Percentiles rank a stretch among this genome's conserved stretches.
Evolutionary conservation across 1,140 invertebrate species (phyloP).

Genomic region (Helicoverpa zea): DNA sequence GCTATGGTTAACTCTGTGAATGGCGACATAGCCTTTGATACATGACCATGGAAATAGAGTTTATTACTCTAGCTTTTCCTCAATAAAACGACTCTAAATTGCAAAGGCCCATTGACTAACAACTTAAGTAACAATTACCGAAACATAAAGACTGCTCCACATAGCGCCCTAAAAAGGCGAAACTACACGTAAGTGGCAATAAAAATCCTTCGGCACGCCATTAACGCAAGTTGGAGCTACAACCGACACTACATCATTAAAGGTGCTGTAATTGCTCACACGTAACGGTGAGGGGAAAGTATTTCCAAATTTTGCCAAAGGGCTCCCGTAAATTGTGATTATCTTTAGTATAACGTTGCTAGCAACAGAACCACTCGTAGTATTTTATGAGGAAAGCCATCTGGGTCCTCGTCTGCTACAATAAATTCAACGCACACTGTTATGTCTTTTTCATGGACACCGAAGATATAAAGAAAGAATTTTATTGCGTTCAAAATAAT

Average conservation of each 20-base stretch:
- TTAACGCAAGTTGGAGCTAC: conserved; percentile 54
- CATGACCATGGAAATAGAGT: neutral
- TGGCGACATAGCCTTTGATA: too few species aligned
- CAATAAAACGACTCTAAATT: conserved; percentile 18
- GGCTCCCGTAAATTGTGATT: conserved; percentile 81
- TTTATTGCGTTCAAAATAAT: conserved; percentile 73
- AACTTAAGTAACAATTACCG: conserved; percentile 46
- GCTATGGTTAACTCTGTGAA: too few species aligned
- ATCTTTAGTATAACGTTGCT: conserved; percentile 79
- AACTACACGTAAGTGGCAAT: conserved; percentile 51
- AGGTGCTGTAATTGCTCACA: conserved; percentile 70
- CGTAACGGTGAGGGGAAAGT: conserved; percentile 69
- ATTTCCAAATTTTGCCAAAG: conserved; percentile 71
- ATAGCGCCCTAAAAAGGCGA: conserved; percentile 31
- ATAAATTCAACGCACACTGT: conserved; percentile 81
- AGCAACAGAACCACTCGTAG: conserved; percentile 77
- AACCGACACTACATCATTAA: conserved; percentile 69
- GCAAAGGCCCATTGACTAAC: conserved; percentile 36
- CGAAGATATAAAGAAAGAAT: conserved; percentile 74
- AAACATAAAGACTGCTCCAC: conserved; percentile 31
- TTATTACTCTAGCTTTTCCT: conserved; percentile 9
- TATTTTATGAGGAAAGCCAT: conserved; percentile 84
- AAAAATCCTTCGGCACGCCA: conserved; percentile 59
- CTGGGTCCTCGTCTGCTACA: conserved; percentile 76
- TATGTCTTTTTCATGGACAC: conserved; percentile 74